Evolutionary conservation across 1,140 invertebrate species (phyloP).

Genomic region (Micrasema minimum): DNA sequence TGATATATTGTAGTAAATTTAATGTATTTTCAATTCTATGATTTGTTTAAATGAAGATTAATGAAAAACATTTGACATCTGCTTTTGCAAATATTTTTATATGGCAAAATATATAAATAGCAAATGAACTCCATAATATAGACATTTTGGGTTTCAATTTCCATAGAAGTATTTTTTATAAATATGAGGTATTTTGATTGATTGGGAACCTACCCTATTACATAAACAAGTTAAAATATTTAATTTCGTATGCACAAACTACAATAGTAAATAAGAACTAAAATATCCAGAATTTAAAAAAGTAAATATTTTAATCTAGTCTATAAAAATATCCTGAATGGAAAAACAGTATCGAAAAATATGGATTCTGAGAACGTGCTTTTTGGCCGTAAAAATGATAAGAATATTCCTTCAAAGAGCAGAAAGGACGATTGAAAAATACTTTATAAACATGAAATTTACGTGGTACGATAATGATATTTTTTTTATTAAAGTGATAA

Average conservation of each 20-base stretch:
- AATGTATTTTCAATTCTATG: conserved; percentile 26
- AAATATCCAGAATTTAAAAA: background rate
- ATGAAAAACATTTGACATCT: too few species aligned
- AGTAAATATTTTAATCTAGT: too few species aligned
- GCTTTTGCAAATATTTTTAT: conserved; percentile 7
- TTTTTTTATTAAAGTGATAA: too few species aligned
- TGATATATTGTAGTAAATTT: conserved; percentile 27
- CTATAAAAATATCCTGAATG: too few species aligned
- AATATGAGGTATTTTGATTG: background rate
- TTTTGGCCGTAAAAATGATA: too few species aligned
- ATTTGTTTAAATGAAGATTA: background rate
- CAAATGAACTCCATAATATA: background rate
- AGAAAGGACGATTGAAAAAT: too few species aligned
- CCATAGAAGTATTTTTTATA: background rate
- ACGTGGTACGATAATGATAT: too few species aligned
- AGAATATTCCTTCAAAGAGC: too few species aligned
- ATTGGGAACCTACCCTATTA: background rate
- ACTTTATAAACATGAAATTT: too few species aligned
- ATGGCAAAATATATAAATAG: conserved; percentile 7
- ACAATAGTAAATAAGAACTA: background rate
- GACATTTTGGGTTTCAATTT: background rate
- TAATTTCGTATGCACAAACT: background rate
- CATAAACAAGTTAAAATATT: background rate
- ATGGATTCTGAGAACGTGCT: too few species aligned
- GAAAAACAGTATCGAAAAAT: too few species aligned